phyloP scores from a whole-genome alignment of 2,888 invertebrate species.

The Limnephilus lunatus region DNA sequence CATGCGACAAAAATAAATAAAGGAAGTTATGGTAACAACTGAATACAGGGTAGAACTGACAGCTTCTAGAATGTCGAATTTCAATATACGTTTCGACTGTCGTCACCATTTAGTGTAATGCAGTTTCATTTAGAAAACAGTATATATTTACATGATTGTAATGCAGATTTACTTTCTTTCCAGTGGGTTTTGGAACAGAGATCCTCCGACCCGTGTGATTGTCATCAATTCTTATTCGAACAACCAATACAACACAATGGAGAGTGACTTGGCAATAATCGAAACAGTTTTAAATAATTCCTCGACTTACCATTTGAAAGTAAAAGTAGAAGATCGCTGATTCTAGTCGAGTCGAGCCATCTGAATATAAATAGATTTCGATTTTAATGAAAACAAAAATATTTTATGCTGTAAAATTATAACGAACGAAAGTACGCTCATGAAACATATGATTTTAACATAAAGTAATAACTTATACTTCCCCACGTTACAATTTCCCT shows the following conservation, averaged over 20 bases:
- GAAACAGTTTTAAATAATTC: background rate
- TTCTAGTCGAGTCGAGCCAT: background rate
- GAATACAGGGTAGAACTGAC: background rate
- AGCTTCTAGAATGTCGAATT: background rate
- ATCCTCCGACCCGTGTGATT: constrained; percentile 8
- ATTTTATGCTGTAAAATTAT: background rate
- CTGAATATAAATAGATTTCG: background rate
- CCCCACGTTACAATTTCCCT: background rate
- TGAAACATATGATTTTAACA: background rate
- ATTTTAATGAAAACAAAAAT: background rate
- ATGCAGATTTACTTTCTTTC: constrained; percentile 27
- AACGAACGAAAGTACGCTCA: background rate
- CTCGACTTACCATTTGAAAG: background rate
- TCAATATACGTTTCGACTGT: background rate
- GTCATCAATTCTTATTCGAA: background rate
- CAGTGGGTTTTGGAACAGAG: background rate
- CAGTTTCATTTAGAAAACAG: constrained; percentile 21
- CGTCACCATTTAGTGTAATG: background rate
- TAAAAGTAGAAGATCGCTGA: background rate
- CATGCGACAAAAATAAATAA: too few species aligned
- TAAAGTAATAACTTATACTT: background rate
- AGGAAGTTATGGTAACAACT: background rate
- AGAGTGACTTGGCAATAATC: background rate
- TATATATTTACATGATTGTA: constrained; percentile 30
- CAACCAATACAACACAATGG: background rate